phyloP scores from a whole-genome alignment of 1,140 invertebrate species.

The Zaprionus inermis region DNA sequence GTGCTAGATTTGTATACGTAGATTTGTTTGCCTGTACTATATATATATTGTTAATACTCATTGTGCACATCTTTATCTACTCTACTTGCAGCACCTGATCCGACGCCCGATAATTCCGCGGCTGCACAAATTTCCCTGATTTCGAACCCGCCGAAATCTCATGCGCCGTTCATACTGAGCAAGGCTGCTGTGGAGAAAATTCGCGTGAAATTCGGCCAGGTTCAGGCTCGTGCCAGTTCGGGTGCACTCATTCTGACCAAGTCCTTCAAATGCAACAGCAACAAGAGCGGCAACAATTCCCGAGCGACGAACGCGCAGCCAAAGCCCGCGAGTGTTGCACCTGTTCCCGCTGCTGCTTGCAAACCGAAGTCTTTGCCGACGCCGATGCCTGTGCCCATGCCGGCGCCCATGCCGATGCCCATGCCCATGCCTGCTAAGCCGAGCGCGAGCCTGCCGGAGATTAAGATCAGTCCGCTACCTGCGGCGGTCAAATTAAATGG shows the following conservation, averaged over 20 bases:
- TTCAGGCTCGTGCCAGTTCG: constrained; percentile 51
- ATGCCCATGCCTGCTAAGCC: constrained; percentile 10
- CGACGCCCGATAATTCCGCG: constrained; percentile 11
- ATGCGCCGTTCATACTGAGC: constrained; percentile 60
- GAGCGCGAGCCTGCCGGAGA: constrained; percentile 6
- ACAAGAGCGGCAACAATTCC: not conserved
- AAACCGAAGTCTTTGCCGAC: not conserved
- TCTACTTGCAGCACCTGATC: constrained; percentile 20
- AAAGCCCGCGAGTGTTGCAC: no score
- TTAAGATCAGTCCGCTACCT: constrained; percentile 29
- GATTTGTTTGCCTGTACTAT: no score
- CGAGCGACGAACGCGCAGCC: no score
- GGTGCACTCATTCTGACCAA: constrained; percentile 53
- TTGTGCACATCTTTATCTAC: constrained; percentile 10
- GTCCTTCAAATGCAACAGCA: constrained; percentile 7
- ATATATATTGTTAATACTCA: not conserved
- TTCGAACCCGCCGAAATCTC: constrained; percentile 48
- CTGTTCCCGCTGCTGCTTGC: no score
- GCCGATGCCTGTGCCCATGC: not conserved
- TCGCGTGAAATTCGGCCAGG: constrained; percentile 59
- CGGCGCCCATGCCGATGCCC: not conserved
- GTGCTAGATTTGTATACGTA: not conserved
- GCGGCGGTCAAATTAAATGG: constrained; percentile 14
- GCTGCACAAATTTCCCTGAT: constrained; percentile 54
- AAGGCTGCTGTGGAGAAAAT: constrained; percentile 66